Base-by-base conservation (phyloP, 2,888 invertebrate genomes). In the Pseudococcus jackbeardsleyi region DNA sequence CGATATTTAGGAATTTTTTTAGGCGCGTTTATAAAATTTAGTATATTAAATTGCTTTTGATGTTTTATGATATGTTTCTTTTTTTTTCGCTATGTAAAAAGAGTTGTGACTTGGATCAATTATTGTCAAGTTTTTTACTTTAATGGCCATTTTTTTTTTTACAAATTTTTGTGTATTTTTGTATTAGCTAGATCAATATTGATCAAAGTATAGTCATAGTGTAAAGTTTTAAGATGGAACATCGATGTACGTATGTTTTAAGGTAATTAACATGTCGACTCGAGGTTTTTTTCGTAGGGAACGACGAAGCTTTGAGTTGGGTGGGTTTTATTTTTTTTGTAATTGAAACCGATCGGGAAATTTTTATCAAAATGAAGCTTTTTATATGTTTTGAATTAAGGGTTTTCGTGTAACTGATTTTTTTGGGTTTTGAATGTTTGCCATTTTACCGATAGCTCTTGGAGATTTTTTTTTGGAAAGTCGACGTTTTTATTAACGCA, bases 181-280 rank as follows among this genome's bases (percentile, higher is more conserved):
- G 42, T 82, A 82, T 82, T 82, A 46, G 72, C 72, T 72, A 15
- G 46, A 82, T 82, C 79, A 46, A 72, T 46, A 19, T 82, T 82
- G 79, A 82, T 82, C 79, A 82, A 82, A 82, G 79, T 82, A 64
- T 64, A 82, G 79, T 82, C 79, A 82, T 82, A 82, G 46, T 82
- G 79, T 82, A 82, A 82, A 82, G 33, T 39, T 82, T 82, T 82
- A 46, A 82, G 46, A 26, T 15, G 42, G 79, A 82, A 46, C 79
- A 46, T 39, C 79, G 79, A 72, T 19, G 79, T 72, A 72, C 19
- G 64, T 64, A 33, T 72, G 72, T 72, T 72, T 64, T 72, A 72
- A 72, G 72, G 11, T 68, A 68, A 72, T 72, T 72, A 72, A 72
- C 72, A 72, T 72, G 72, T 72, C 72, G 72, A 72, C 72, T 72